phyloP scores from a whole-genome alignment of 2,888 invertebrate genomes.

The Meghimatium bilineatum region DNA sequence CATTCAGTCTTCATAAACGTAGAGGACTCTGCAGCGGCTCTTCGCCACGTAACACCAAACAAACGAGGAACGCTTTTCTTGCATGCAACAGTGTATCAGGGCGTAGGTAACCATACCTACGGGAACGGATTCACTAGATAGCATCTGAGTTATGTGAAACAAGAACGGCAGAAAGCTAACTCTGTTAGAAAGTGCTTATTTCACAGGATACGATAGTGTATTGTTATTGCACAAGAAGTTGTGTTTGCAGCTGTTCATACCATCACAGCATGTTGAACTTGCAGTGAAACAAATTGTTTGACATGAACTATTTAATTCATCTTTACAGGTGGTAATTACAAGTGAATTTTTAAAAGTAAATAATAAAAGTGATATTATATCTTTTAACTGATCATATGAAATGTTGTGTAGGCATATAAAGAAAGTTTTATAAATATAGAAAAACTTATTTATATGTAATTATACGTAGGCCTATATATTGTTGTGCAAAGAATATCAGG shows the following conservation, averaged over 20 bases:
- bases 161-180: background rate
- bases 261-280: background rate
- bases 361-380: too few relatives aligned
- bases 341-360: background rate
- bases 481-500: too few relatives aligned
- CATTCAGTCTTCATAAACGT: background rate
- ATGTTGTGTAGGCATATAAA: too few relatives aligned
- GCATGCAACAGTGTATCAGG: background rate
- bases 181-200: background rate
- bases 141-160: background rate
- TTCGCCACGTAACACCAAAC: constrained; percentile 16
- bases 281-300: background rate
- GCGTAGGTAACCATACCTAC: constrained; percentile 23
- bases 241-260: constrained; percentile 1
- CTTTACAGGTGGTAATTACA: background rate
- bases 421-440: too few relatives aligned
- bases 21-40: background rate
- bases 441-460: too few relatives aligned
- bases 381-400: too few relatives aligned
- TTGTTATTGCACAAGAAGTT: background rate
- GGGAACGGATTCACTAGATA: background rate
- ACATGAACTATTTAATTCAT: background rate
- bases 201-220: background rate
- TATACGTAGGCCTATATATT: too few relatives aligned
- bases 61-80: background rate